Base-by-base conservation (phyloP, 2,888 invertebrate genomes). In the Sepioteuthis lessoniana region DNA sequence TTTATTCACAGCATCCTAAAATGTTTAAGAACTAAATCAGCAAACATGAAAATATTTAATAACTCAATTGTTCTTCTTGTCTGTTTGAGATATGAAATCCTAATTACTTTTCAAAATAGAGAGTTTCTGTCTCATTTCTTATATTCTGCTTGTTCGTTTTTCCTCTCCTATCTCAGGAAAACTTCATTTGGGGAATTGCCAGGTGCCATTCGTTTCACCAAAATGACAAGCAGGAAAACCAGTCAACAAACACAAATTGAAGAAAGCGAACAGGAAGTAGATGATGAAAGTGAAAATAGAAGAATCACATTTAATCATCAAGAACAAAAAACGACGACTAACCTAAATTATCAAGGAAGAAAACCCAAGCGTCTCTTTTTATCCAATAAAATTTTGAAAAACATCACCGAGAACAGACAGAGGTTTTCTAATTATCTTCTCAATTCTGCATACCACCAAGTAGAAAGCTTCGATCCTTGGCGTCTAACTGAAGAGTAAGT, bases 401-500 rank as follows among this genome's bases (percentile, higher is more conserved):
- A 76, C 16, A 19, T 76, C 2, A 76, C 76, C 10, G 76, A 76
- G 76, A 76, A 76, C 4, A 10, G 76, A 19, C 76, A 76, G 35
- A 76, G 76, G 76, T 76, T 76, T 35, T n/a, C 76, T n/a, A n/a
- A 76, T 35, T 76, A 76, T 76, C 76, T 76, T 16, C 76, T 76
- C 76, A 76, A 76, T 3, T 76, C 76, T 76, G 76, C 76, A n/a
- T 76, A 76, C n/a, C 76, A 76, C 13, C 76, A 76, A 76, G 76
- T 76, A n/a, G 76, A 76, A 76, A 76, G n/a, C n/a, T 76, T 76
- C n/a, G 76, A 76, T 76, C 76, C 76, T 76, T 76, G 76, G 76
- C 76, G 16, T 35, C 76, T 76, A n/a, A 76, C 76, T 1, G 76
- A 76, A 19, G 76, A 76, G 76, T 76, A 76, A 76, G 76, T 76